Percentiles rank a stretch among this genome's conserved stretches.
These are phyloP conservation scores for Cassiopea xamachana DNA, from an alignment of 30 jellyfish, hydroid and myxozoan species.

Conservation along the genomic window DNA sequence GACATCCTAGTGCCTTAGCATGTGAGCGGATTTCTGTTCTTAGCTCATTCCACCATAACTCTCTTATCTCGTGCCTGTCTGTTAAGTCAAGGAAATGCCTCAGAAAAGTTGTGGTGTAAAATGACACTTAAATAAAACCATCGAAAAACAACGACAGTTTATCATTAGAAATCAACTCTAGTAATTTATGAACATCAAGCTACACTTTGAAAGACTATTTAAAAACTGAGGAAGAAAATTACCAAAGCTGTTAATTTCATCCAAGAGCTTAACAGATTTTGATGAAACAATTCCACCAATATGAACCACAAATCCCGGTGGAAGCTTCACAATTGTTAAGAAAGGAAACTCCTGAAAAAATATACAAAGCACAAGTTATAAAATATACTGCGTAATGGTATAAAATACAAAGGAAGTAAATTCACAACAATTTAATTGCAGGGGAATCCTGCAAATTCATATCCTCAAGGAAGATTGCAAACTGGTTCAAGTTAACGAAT, in stretches of 20 bases:
- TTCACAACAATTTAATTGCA: no score
- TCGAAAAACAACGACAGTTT: neutral
- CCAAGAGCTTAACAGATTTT: slow-evolving; percentile 89
- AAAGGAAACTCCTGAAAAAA: slow-evolving; percentile 86
- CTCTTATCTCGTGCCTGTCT: slow-evolving; percentile 88
- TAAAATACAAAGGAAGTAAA: no score
- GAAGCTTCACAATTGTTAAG: slow-evolving; percentile 74
- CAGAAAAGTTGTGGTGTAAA: neutral
- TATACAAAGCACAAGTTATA: neutral
- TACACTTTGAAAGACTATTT: neutral
- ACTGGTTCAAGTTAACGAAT: no score
- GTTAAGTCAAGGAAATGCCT: neutral
- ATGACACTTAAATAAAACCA: neutral
- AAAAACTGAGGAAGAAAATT: neutral
- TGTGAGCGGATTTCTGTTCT: slow-evolving; percentile 90
- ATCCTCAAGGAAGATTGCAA: no score
- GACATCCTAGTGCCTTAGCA: slow-evolving; percentile 91
- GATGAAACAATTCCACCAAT: slow-evolving; percentile 92
- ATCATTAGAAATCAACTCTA: neutral
- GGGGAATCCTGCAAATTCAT: no score
- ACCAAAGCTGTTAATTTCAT: slow-evolving; percentile 85
- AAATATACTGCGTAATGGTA: neutral
- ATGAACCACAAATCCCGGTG: slow-evolving; percentile 82
- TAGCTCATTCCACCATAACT: slow-evolving; percentile 92
- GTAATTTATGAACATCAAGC: neutral